A percentile compares a stretch with the other conserved stretches of the same genome.
phyloP scores from a whole-genome alignment of 2,797 vertebrate species.

The Lagocephalus sceleratus region DNA sequence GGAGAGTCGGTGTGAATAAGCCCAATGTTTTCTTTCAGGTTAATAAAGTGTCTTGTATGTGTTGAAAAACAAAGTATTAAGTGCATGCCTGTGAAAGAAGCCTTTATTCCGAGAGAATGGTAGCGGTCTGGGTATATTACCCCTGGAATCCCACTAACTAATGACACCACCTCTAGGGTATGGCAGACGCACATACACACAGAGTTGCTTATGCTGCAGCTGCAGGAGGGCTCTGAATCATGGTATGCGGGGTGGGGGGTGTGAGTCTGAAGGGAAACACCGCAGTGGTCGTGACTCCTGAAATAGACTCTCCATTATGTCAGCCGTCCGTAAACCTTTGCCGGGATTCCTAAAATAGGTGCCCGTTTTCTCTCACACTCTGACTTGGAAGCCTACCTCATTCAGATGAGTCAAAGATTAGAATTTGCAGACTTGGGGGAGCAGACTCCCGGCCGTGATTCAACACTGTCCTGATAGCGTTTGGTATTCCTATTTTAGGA shows the following conservation, averaged over 20 bases:
- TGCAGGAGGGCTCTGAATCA: conserved; percentile 58
- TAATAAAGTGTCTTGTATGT: neutral
- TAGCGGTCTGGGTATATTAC: conserved; percentile 43
- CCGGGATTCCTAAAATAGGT: conserved; percentile 49
- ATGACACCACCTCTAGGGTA: conserved; percentile 40
- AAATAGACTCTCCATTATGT: conserved; percentile 69
- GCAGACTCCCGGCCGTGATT: neutral
- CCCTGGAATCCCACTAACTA: conserved; percentile 44
- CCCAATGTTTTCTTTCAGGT: neutral
- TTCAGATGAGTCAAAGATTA: conserved; percentile 46
- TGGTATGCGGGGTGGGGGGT: conserved; percentile 22
- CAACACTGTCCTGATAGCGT: neutral
- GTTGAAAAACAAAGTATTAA: conserved; percentile 13
- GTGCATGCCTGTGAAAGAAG: conserved; percentile 11
- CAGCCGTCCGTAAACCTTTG: conserved; percentile 51
- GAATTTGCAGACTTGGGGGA: conserved; percentile 14
- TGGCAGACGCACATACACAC: conserved; percentile 35
- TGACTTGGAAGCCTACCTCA: conserved; percentile 2
- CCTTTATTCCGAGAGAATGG: conserved; percentile 30
- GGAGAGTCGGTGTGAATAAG: neutral
- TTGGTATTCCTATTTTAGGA: conserved; percentile 63
- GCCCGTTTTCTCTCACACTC: conserved; percentile 39
- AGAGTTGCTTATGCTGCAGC: conserved; percentile 29
- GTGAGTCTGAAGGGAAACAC: conserved; percentile 52
- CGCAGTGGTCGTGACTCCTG: conserved; percentile 40